A percentile compares a stretch with the other conserved stretches of the same genome.
phyloP scores from a whole-genome alignment of 2,113 vertebrate genomes.

The Lepus europaeus region DNA sequence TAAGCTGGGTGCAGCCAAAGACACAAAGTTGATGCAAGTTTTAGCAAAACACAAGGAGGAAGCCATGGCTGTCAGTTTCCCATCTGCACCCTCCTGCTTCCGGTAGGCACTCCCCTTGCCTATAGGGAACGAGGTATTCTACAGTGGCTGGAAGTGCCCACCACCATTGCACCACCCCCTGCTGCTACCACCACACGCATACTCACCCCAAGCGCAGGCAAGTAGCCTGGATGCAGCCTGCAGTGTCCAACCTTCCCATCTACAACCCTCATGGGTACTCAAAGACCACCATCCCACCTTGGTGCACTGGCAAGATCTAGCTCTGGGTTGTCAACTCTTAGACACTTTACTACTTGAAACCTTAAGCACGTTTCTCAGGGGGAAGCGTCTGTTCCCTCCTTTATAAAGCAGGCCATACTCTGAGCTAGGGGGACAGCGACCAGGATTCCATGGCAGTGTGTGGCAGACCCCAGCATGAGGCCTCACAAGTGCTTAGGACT shows the following conservation, averaged over 20 bases:
- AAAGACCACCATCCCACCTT: neutral
- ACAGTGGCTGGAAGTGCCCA: neutral
- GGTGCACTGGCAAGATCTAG: rapidly evolving
- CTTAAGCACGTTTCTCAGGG: neutral
- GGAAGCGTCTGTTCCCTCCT: neutral
- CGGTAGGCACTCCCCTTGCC: neutral
- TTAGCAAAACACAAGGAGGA: neutral
- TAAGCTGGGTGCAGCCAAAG: neutral
- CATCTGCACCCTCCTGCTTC: neutral
- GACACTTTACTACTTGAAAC: neutral
- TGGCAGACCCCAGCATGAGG: neutral
- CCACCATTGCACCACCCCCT: too few species aligned
- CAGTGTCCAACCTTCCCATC: neutral
- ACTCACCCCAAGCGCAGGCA: neutral
- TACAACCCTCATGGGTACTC: neutral
- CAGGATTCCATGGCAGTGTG: neutral
- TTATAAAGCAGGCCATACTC: neutral
- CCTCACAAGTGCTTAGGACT: neutral
- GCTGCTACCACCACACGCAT: neutral
- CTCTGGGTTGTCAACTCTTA: neutral
- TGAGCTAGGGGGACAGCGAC: neutral
- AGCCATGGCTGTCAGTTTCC: neutral
- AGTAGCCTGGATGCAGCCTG: rapidly evolving
- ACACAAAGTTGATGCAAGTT: neutral
- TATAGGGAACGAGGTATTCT: neutral